Base-by-base conservation (phyloP, 2,888 invertebrate genomes). In the Hybos culiciformis region DNA sequence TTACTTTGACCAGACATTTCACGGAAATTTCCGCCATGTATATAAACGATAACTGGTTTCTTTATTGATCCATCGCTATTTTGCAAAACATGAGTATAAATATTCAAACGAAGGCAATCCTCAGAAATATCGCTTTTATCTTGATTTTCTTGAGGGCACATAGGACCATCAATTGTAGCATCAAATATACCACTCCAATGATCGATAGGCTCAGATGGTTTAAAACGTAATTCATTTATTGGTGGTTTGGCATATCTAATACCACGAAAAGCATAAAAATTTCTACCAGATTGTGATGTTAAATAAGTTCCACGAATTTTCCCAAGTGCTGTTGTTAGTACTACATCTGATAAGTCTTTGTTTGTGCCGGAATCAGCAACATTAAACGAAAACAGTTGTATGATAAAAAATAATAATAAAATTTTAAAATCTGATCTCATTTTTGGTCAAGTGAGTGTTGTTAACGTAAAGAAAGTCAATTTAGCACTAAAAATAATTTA, bases 21-120 rank as follows among this genome's bases (percentile, higher is more conserved):
- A 56, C 77, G 76, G 59, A 77, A 80, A n/a, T 72, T 78, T 0
- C 82, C 82, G 0, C 75, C 71, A 60, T 81, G 82, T 46, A 83
- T 70, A 59, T 70, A 78, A 1, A 82, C 71, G 6, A 83, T 63
- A 2, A 83, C 82, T 0, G 83, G 78, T 11, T 54, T 56, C 34
- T 56, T 55, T 0, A 49, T 63, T 60, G 5, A 56, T 54, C 29
- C 56, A 5, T 45, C 3, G 26, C 60, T 55, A 9, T 53, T 56
- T 37, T 63, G 63, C 26, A 66, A 39, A 33, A 63, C 59, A 1
- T 56, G 52, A 1, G 72, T 70, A 50, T 75, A 76, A 34, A 77
- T 70, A 51, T 76, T 77, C 8, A 77, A 53, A 9, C 71, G 62
- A 9, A 77, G 61, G 50, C 77, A 77, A 54, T 77, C 76, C 54